A percentile compares a stretch with the other conserved stretches of the same genome.
Evolutionary conservation across 2,888 invertebrate species (phyloP).

Genomic region (Cheilosia vernalis): DNA sequence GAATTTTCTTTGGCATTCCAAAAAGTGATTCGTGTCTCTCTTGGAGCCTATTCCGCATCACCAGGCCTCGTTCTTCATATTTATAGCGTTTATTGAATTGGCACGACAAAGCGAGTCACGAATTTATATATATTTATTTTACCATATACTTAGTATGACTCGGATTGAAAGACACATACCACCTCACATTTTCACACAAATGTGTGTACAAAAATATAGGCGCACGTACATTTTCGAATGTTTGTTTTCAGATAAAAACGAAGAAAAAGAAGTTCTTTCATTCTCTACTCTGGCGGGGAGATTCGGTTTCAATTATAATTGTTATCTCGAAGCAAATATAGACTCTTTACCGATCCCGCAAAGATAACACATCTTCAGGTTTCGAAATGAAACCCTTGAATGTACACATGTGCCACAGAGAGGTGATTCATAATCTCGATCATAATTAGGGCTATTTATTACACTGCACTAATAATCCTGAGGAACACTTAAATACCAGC

Average conservation of each 20-base stretch:
- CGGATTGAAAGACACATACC: constrained; percentile 16
- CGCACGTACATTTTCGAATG: constrained; percentile 59
- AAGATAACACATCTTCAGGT: constrained; percentile 67
- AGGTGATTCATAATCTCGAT: constrained; percentile 55
- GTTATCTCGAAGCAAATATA: constrained; percentile 64
- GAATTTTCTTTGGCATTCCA: constrained; percentile 43
- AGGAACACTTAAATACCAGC: constrained; percentile 6
- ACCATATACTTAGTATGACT: constrained; percentile 14
- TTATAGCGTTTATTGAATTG: constrained; percentile 70
- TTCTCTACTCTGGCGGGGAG: constrained; percentile 37
- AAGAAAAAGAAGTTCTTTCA: constrained; percentile 55
- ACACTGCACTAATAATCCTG: constrained; percentile 42
- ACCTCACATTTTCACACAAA: background rate
- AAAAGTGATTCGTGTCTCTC: constrained; percentile 39
- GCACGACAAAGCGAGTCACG: constrained; percentile 69
- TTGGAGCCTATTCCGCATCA: constrained; percentile 22
- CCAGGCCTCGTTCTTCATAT: constrained; percentile 16
- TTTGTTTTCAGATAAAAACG: constrained; percentile 63
- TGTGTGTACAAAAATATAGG: background rate
- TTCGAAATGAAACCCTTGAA: constrained; percentile 39
- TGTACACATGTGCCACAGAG: constrained; percentile 14
- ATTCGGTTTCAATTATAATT: constrained; percentile 63
- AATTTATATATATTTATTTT: constrained; percentile 20
- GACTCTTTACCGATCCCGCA: constrained; percentile 56
- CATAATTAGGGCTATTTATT: constrained; percentile 33